Evolutionary conservation across 1,140 invertebrate genomes (phyloP).

Genomic region (Zelostemma sp.): DNA sequence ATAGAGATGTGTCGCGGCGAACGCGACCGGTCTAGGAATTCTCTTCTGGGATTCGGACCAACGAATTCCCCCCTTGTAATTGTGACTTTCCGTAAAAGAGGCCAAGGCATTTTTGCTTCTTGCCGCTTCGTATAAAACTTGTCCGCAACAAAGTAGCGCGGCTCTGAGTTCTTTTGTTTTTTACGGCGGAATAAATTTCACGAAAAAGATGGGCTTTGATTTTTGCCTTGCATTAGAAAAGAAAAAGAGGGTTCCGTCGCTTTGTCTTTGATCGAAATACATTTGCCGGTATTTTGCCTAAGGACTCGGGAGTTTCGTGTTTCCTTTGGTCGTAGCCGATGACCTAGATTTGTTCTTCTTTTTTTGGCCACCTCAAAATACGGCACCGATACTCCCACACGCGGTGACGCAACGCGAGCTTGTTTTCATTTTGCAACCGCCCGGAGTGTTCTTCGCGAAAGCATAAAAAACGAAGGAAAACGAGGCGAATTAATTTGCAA

Average conservation of each 20-base stretch:
- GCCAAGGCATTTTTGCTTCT: not conserved
- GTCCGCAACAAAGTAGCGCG: not conserved
- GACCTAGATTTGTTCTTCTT: slow-evolving; percentile 46
- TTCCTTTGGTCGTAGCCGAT: slow-evolving; percentile 28
- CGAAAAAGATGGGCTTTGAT: not conserved
- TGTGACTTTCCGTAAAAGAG: not conserved
- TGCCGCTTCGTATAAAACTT: not conserved
- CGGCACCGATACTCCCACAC: not conserved
- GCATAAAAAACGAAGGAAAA: not conserved
- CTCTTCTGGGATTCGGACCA: slow-evolving; percentile 27
- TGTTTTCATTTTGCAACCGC: slow-evolving; percentile 1
- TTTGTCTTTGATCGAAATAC: slow-evolving; percentile 2
- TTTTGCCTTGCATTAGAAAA: not conserved
- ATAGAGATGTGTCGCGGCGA: slow-evolving; percentile 43
- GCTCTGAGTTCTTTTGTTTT: not conserved
- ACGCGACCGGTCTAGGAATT: slow-evolving; percentile 41
- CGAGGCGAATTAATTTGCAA: too few species aligned
- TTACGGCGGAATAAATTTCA: not conserved
- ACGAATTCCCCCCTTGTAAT: slow-evolving; percentile 23
- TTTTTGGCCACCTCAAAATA: not conserved
- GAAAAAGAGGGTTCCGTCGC: not conserved
- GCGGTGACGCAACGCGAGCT: not conserved
- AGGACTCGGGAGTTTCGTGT: slow-evolving; percentile 14
- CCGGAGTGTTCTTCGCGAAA: not conserved
- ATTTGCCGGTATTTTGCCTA: slow-evolving; percentile 14